phyloP scores from a whole-genome alignment of 2,797 vertebrate genomes.

The Peromyscus melanophrys region DNA sequence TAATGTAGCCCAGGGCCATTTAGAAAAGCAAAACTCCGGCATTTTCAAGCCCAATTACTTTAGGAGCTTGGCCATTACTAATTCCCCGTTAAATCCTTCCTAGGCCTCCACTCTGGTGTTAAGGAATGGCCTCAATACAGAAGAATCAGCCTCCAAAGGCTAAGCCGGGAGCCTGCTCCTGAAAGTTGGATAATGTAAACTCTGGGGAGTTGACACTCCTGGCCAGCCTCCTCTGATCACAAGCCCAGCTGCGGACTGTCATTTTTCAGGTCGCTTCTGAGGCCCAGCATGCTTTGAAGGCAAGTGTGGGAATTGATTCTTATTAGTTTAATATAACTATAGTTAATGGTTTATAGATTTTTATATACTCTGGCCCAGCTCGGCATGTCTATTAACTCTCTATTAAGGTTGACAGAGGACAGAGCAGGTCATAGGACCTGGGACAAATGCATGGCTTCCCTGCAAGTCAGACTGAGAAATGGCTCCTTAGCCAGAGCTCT shows the following conservation, averaged over 20 bases:
- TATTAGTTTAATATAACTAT: conserved; percentile 75
- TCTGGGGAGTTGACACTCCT: background rate
- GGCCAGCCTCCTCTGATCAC: background rate
- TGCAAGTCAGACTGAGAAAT: conserved; percentile 48
- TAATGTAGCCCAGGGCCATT: conserved; percentile 68
- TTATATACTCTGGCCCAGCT: conserved; percentile 53
- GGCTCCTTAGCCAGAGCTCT: conserved; percentile 57
- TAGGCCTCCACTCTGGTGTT: background rate
- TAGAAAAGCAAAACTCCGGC: conserved; percentile 67
- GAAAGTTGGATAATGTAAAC: background rate
- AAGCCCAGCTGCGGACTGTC: conserved; percentile 21
- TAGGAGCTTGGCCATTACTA: conserved; percentile 68
- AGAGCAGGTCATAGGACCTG: conserved; percentile 66
- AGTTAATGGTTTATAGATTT: conserved; percentile 82
- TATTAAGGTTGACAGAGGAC: conserved; percentile 71
- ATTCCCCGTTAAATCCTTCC: conserved; percentile 69
- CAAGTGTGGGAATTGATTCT: conserved; percentile 77
- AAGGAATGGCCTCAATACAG: conserved; percentile 49
- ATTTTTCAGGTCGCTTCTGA: conserved; percentile 53
- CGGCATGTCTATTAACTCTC: conserved; percentile 72
- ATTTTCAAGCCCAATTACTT: conserved; percentile 77
- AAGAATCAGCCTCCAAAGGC: background rate
- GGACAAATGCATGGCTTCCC: conserved; percentile 25
- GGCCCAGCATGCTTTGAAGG: conserved; percentile 66
- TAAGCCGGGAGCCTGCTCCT: background rate